A percentile compares a stretch with the other conserved stretches of the same genome.
These are phyloP conservation scores for Mamestra configurata DNA, from an alignment of 1,140 invertebrate species.

Conservation along the genomic window DNA sequence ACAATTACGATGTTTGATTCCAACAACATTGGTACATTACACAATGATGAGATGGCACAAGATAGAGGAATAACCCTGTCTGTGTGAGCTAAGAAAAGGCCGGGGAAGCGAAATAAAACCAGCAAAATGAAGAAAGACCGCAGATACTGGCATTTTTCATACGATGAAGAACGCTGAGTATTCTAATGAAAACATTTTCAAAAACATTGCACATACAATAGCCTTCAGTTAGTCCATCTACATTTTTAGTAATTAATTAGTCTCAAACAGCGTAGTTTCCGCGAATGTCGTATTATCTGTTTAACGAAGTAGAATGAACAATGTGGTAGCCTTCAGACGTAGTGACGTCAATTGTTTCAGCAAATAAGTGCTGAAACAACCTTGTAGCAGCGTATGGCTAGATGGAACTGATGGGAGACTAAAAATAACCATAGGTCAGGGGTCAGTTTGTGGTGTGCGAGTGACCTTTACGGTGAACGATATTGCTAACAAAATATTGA, in stretches of 20 bases:
- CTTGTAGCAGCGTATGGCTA: constrained; percentile 75
- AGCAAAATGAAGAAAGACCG: neutral
- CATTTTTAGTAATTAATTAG: constrained; percentile 45
- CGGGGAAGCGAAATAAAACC: neutral
- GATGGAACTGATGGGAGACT: constrained; percentile 75
- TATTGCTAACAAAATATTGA: constrained; percentile 46
- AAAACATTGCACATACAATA: constrained; percentile 16
- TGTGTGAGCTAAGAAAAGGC: neutral
- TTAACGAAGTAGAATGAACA: constrained; percentile 70
- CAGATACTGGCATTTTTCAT: constrained; percentile 28
- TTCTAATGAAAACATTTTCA: constrained; percentile 25
- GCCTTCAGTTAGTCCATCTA: constrained; percentile 12
- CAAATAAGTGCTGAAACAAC: constrained; percentile 75
- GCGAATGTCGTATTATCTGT: constrained; percentile 60
- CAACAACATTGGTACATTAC: neutral
- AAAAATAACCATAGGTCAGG: constrained; percentile 83
- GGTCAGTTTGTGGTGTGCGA: constrained; percentile 65
- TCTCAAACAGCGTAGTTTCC: constrained; percentile 34
- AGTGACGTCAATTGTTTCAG: constrained; percentile 86
- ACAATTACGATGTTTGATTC: too few relatives aligned
- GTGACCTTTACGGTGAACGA: constrained; percentile 39
- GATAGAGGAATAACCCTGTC: neutral
- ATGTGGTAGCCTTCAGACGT: constrained; percentile 71
- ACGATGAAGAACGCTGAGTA: constrained; percentile 5
- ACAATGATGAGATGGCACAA: neutral